Evolutionary conservation across 2,888 invertebrate genomes (phyloP).

Genomic region (Papilio protenor): DNA sequence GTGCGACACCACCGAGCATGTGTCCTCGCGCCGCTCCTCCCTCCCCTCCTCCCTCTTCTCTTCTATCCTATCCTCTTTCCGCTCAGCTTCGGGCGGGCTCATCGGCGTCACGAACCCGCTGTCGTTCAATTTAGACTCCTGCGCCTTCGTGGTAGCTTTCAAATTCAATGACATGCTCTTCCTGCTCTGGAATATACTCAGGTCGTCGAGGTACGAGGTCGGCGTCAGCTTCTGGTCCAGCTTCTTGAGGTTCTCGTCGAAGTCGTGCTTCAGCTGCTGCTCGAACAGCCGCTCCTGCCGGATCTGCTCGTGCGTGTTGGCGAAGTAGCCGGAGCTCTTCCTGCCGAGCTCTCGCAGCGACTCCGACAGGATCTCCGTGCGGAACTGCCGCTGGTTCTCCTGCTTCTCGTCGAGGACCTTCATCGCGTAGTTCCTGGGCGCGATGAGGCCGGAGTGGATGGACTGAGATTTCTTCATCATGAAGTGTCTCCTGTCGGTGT

Average conservation of each 20-base stretch:
- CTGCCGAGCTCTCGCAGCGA: slow-evolving; percentile 65
- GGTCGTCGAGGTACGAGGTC: slow-evolving; percentile 66
- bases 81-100: slow-evolving; percentile 80
- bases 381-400: slow-evolving; percentile 73
- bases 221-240: slow-evolving; percentile 63
- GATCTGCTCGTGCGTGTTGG: slow-evolving; percentile 88
- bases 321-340: slow-evolving; percentile 84
- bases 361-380: slow-evolving; percentile 71
- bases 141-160: slow-evolving; percentile 55
- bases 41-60: slow-evolving; percentile 59
- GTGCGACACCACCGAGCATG: slow-evolving; percentile 83
- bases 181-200: slow-evolving; percentile 66
- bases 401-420: slow-evolving; percentile 81
- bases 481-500: slow-evolving; percentile 61
- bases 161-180: slow-evolving; percentile 74
- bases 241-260: slow-evolving; percentile 75
- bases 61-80: slow-evolving; percentile 53
- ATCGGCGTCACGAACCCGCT: slow-evolving; percentile 88
- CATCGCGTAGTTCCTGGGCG: slow-evolving; percentile 69
- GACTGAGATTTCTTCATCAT: slow-evolving; percentile 78
- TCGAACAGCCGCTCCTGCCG: slow-evolving; percentile 85
- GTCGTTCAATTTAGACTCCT: slow-evolving; percentile 66
- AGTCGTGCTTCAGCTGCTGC: slow-evolving; percentile 76
- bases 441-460: slow-evolving; percentile 74
- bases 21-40: slow-evolving; percentile 65